Evolutionary conservation across 2,888 invertebrate genomes (phyloP).

Genomic region (Lacanobia wlatinum): DNA sequence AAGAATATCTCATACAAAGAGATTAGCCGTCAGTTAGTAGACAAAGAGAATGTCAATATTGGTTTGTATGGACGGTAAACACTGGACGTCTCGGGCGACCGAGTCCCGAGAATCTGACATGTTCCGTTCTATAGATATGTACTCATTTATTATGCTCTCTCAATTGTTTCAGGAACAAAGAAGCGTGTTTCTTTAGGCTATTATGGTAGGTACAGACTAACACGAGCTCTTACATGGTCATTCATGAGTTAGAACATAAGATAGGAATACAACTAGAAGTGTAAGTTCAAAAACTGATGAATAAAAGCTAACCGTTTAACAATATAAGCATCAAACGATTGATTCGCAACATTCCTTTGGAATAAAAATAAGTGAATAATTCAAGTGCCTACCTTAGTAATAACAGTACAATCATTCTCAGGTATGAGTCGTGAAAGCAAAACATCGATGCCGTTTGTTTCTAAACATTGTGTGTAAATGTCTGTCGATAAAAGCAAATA

Average conservation of each 20-base stretch:
- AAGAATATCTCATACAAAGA: slow-evolving; percentile 83
- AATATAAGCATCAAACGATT: slow-evolving; percentile 31
- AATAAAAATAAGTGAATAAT: slow-evolving; percentile 72
- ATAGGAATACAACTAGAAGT: slow-evolving; percentile 6
- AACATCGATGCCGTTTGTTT: slow-evolving; percentile 81
- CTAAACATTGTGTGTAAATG: slow-evolving; percentile 88
- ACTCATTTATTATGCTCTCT: slow-evolving; percentile 71
- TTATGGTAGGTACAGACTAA: slow-evolving; percentile 27
- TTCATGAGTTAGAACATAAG: background rate
- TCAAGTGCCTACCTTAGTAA: slow-evolving; percentile 63
- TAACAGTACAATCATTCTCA: slow-evolving; percentile 79
- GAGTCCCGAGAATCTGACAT: slow-evolving; percentile 82
- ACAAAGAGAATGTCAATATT: slow-evolving; percentile 89
- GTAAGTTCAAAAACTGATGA: background rate
- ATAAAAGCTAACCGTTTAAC: slow-evolving; percentile 19
- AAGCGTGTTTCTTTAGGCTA: slow-evolving; percentile 65
- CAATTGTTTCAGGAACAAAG: slow-evolving; percentile 82
- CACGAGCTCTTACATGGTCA: slow-evolving; percentile 18
- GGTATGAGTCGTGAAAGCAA: slow-evolving; percentile 77
- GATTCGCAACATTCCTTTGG: slow-evolving; percentile 48
- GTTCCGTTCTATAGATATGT: slow-evolving; percentile 69
- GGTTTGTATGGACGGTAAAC: slow-evolving; percentile 85
- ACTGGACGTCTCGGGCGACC: slow-evolving; percentile 77
- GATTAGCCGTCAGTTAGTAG: slow-evolving; percentile 85
- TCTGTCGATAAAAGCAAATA: slow-evolving; percentile 83